Evolutionary conservation across 2,113 vertebrate species (phyloP).

Genomic region (Sinocyclocheilus anophthalmus): DNA sequence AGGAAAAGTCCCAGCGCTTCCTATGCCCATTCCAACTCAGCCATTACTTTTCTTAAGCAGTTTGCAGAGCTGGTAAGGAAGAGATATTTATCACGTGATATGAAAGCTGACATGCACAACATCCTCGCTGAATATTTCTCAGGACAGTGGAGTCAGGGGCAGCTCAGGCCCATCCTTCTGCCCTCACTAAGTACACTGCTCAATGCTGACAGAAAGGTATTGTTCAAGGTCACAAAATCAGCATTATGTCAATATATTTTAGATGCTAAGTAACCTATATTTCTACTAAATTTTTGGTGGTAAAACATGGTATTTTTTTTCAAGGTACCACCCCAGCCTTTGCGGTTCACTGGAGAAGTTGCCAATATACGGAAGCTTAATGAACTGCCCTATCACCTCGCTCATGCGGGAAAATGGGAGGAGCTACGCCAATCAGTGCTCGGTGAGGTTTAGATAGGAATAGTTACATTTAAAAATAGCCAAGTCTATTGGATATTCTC

Average conservation of each 20-base stretch:
- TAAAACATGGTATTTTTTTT: constrained; percentile 3
- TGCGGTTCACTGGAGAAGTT: constrained; percentile 78
- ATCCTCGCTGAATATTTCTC: constrained; percentile 80
- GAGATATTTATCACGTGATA: constrained; percentile 69
- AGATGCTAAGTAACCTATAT: background rate
- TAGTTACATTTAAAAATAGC: background rate
- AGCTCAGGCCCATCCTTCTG: constrained; percentile 74
- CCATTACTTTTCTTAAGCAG: constrained; percentile 66
- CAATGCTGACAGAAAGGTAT: constrained; percentile 81
- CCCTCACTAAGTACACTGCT: no score
- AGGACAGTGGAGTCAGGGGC: constrained; percentile 78
- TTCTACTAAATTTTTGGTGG: background rate
- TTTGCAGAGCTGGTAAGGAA: constrained; percentile 69
- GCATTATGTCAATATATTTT: background rate
- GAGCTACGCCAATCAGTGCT: constrained; percentile 78
- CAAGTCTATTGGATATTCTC: background rate
- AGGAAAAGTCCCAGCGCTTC: background rate
- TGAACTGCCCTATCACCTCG: constrained; percentile 80
- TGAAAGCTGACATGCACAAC: constrained; percentile 65
- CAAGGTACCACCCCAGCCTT: constrained; percentile 80
- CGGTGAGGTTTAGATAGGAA: constrained; percentile 64
- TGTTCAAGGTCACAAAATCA: constrained; percentile 5
- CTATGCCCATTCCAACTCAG: background rate
- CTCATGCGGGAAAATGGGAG: constrained; percentile 68
- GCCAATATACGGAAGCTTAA: constrained; percentile 80